phyloP scores from a whole-genome alignment of 2,797 vertebrate genomes.

The Acanthurus tractus region DNA sequence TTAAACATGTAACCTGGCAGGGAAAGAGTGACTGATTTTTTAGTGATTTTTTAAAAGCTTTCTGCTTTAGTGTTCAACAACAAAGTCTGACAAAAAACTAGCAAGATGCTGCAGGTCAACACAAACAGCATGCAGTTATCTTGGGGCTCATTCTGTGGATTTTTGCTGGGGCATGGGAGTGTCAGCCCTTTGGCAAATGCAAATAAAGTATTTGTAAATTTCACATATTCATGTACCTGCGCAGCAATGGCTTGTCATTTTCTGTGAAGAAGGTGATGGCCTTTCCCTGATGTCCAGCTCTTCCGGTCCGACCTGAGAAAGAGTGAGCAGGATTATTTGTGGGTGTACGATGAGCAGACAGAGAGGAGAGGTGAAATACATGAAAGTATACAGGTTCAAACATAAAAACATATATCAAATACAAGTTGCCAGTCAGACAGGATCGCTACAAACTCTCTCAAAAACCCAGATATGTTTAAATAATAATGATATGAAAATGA shows the following conservation, averaged over 20 bases:
- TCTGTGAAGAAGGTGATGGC: slow-evolving; percentile 97
- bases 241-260: slow-evolving; percentile 94
- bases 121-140: no score
- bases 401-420: background rate
- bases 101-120: no score
- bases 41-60: no score
- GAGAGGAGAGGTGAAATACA: background rate
- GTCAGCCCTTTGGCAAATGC: no score
- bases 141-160: no score
- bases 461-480: background rate
- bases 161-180: no score
- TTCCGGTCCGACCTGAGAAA: slow-evolving; percentile 92
- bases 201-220: no score
- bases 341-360: background rate
- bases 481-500: background rate
- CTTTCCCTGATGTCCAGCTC: slow-evolving; percentile 93
- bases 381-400: background rate
- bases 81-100: no score
- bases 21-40: no score
- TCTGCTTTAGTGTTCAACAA: no score
- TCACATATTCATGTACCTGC: slow-evolving; percentile 86
- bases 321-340: slow-evolving; percentile 19
- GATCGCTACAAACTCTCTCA: background rate
- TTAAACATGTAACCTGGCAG: no score
- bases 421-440: background rate